Evolutionary conservation across 23 tunicate species (phyloP), one percentile per base, ranked within the genome.

Genomic region (Corella eumyota): DNA sequence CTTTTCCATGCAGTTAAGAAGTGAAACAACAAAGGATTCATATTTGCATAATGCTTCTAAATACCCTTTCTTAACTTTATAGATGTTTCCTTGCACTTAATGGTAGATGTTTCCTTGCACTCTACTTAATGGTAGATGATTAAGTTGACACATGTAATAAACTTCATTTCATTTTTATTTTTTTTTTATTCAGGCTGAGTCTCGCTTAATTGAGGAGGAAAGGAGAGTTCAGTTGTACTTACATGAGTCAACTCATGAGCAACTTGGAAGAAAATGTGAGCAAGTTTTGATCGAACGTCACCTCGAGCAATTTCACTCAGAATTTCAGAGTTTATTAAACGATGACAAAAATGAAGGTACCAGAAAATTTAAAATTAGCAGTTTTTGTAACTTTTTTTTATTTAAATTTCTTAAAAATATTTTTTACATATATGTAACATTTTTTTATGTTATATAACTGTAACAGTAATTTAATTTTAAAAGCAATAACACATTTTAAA

Each of bases 291-390:
- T 93, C 47, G 70, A 73, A 45, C 60, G 71, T 9, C 99, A 93
- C 66, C 81, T 84, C 1, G 95, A 84, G 36, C 81, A 84, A 60
- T 84, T 84, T 35, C 86, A 84, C 54, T 66, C 95, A 21, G 95
- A 84, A 52, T 93, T 93, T 60, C 90, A 72, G 53, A 72, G 62
- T 57, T 64, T 93, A 36, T 48, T 93, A 6, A 79, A 84, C 55
- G 90, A 74, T 62, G 90, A 84, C 36, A 84, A 93, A 64, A 84
- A 73, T 62, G 95, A 84, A 34, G 99, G 93, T 85, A 36, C 26
- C 36, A 24, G 25, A 6, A 6, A 62, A 38, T 37, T 19, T 53
- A 20, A 40, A 40, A 40, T 15, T 44, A 17, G 13, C 17, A 44
- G 13, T 13, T 13, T 44, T 13, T 13, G 17, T 17, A 44, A 13